Evolutionary conservation across 2,797 vertebrate species (phyloP).

Genomic region (Acipenser oxyrinchus): DNA sequence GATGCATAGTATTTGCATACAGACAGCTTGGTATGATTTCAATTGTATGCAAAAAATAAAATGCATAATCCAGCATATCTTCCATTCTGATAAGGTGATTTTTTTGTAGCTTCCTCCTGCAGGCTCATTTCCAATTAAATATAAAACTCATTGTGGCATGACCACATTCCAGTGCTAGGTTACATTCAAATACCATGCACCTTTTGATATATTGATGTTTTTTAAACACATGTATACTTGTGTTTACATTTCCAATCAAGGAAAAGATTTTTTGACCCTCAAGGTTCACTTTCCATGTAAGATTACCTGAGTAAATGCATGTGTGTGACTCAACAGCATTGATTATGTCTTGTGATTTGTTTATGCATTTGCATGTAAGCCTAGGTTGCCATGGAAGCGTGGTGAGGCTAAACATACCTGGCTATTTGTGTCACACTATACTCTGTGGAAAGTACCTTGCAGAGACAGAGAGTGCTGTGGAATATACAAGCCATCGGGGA

Average conservation of each 20-base stretch:
- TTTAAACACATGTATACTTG: background rate
- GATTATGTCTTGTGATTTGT: background rate
- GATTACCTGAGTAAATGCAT: background rate
- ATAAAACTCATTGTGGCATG: background rate
- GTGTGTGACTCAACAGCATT: background rate
- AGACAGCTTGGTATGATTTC: too few species aligned
- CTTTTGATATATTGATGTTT: background rate
- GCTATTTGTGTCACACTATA: background rate
- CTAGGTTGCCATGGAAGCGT: background rate
- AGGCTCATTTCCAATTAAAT: background rate
- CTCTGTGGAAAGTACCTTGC: too few species aligned
- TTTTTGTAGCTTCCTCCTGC: background rate
- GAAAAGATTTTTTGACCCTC: background rate
- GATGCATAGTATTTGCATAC: too few species aligned
- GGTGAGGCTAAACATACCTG: background rate
- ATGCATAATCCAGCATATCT: too few species aligned
- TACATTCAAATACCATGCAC: background rate
- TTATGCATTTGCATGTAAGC: background rate
- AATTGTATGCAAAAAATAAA: too few species aligned
- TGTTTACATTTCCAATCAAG: background rate
- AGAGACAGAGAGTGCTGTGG: too few species aligned
- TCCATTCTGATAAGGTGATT: background rate
- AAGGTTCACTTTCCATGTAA: background rate
- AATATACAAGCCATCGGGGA: too few species aligned
- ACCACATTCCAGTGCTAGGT: background rate